phyloP scores from a whole-genome alignment of 2,797 vertebrate genomes.

The Tiaroga cobitis region DNA sequence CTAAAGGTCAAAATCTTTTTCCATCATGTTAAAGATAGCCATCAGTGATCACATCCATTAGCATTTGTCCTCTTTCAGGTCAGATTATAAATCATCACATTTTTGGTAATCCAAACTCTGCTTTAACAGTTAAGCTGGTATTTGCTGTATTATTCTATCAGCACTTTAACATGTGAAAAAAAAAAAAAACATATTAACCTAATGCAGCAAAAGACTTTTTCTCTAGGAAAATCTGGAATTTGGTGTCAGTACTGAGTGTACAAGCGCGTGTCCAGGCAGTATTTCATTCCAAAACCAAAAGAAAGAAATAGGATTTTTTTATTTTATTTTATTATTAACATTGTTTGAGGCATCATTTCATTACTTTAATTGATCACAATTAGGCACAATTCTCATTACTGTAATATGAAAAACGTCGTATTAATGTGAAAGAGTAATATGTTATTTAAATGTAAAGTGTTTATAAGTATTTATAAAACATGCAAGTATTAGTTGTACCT shows the following conservation, averaged over 20 bases:
- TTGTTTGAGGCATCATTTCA: neutral
- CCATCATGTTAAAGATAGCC: constrained; percentile 13
- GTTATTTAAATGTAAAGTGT: neutral
- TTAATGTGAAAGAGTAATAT: neutral
- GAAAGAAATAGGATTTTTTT: neutral
- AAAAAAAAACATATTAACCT: neutral
- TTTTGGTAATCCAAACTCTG: constrained; percentile 28
- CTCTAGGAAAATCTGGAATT: neutral
- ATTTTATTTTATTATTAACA: neutral
- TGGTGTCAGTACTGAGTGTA: neutral
- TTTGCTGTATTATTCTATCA: constrained; percentile 29
- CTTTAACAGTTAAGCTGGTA: constrained; percentile 10
- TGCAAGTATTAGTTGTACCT: neutral
- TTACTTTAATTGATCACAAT: neutral
- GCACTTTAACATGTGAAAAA: constrained; percentile 3
- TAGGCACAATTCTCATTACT: neutral
- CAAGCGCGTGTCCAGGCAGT: neutral
- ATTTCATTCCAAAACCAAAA: neutral
- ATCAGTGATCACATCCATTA: constrained; percentile 3
- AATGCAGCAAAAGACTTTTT: constrained; percentile 5
- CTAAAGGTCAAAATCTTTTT: constrained; percentile 52
- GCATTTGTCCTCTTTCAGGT: constrained; percentile 13
- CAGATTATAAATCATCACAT: constrained; percentile 35
- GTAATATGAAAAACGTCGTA: neutral
- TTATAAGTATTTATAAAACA: neutral